Percentiles rank a stretch among this genome's conserved stretches.
These are phyloP conservation scores for Drosophila limbata DNA, from an alignment of 2,888 invertebrate genomes.

Conservation along the genomic window DNA sequence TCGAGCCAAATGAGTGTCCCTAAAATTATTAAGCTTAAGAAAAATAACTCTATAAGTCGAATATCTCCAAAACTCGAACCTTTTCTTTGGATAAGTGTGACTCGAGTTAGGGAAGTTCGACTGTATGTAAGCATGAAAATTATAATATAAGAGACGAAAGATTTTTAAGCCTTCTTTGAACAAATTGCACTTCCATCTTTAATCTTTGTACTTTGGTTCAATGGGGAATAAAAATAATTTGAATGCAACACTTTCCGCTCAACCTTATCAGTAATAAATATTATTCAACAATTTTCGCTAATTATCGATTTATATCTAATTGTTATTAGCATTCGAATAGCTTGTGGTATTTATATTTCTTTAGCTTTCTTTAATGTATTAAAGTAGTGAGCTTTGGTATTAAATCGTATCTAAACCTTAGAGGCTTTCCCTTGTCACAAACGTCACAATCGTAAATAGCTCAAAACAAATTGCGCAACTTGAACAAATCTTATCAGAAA, in stretches of 20 bases:
- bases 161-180: neutral
- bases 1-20: too few relatives aligned
- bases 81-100: too few relatives aligned
- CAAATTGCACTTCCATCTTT: neutral
- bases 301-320: neutral
- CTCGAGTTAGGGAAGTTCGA: too few relatives aligned
- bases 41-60: too few relatives aligned
- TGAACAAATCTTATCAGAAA: constrained; percentile 34
- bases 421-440: constrained; percentile 22
- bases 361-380: constrained; percentile 9
- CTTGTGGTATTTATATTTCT: neutral
- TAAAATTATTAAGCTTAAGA: too few relatives aligned
- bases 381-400: neutral
- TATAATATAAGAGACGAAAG: neutral
- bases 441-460: constrained; percentile 39
- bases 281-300: neutral
- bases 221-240: constrained; percentile 5
- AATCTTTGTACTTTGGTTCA: constrained; percentile 4
- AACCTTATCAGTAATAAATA: constrained; percentile 19
- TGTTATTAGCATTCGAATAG: constrained; percentile 1
- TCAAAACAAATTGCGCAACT: constrained; percentile 34
- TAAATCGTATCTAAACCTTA: constrained; percentile 1
- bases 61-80: too few relatives aligned
- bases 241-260: constrained; percentile 1
- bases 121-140: neutral